A percentile compares a stretch with the other conserved stretches of the same genome.
phyloP scores from a whole-genome alignment of 2,888 invertebrate species.

The Ptychoptera albimana region DNA sequence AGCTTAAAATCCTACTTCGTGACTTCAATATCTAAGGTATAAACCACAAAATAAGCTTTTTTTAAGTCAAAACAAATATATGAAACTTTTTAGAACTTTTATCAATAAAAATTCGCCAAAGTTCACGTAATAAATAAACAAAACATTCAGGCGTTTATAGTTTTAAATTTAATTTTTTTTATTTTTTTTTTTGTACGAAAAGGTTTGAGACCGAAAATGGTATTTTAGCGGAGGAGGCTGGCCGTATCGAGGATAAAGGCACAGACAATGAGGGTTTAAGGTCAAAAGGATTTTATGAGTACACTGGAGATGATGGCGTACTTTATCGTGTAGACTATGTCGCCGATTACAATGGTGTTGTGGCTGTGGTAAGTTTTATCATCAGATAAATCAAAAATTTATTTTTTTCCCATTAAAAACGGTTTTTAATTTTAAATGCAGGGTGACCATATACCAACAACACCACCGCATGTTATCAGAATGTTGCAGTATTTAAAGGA shows the following conservation, averaged over 20 bases:
- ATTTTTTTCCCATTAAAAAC: background rate
- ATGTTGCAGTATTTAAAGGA: slow-evolving; percentile 42
- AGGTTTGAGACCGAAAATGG: slow-evolving; percentile 41
- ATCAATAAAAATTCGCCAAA: too few species aligned
- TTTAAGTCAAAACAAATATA: too few species aligned
- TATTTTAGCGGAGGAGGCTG: slow-evolving; percentile 35
- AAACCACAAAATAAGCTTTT: too few species aligned
- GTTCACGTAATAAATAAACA: background rate
- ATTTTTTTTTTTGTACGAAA: slow-evolving; percentile 8
- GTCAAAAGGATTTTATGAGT: slow-evolving; percentile 48
- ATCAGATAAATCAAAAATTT: background rate
- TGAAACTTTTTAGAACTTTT: too few species aligned
- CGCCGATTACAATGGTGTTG: slow-evolving; percentile 39
- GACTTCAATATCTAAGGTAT: too few species aligned
- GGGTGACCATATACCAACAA: slow-evolving; percentile 26
- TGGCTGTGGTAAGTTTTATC: slow-evolving; percentile 17
- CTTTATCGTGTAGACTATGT: slow-evolving; percentile 35
- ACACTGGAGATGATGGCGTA: slow-evolving; percentile 43
- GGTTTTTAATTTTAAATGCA: slow-evolving; percentile 9
- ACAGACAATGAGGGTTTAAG: slow-evolving; percentile 39
- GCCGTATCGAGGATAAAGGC: slow-evolving; percentile 37
- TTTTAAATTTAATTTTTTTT: background rate
- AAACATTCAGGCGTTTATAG: background rate
- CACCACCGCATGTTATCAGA: slow-evolving; percentile 47
- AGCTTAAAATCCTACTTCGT: too few species aligned